Evolutionary conservation across 1,140 invertebrate species (phyloP), one percentile per base, ranked within the genome.

Genomic region (Drosophila jambulina): DNA sequence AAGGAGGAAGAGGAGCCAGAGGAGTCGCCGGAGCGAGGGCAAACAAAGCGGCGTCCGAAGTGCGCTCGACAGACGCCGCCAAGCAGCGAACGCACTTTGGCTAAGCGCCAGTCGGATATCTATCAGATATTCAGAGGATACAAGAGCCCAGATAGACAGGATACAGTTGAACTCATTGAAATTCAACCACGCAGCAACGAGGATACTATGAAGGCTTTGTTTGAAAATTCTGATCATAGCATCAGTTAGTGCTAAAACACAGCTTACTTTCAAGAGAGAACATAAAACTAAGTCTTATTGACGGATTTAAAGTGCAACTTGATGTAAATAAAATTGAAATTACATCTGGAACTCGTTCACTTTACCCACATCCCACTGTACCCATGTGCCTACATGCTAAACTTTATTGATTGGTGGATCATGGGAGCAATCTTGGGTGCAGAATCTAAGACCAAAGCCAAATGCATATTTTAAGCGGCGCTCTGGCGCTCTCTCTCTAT

Each of bases 11-110:
- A 8, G 51, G 19, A 54, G 5, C 19, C 13, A 9, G 29, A 54
- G 51, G n/a, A 32, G 13, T 19, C n/a, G 48, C 49, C 40, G 15
- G 42, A 32, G 57, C 67, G 29, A 71, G 54, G 70, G 49, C 70
- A 72, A 74, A 74, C 68, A 74, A 61, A 46, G 70, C 70, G 53
- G 57, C 62, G 56, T 36, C 76, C 75, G 63, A 56, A 78, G 63
- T 57, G 59, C 68, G 70, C 72, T 80, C 65, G 62, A 54, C 32
- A 62, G 58, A 75, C 63, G 65, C 60, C 56, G 72, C 81, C 75
- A 71, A 78, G 53, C 53, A 78, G 78, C 75, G 63, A 81, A 88
- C 85, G 85, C 84, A 88, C 81, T 85, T 78, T 88, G 85, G 85
- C 74, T 32, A 21, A 61, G 53, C 56, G 85, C 85, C 85, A 88